Conservation (phyloP, 1,140 invertebrate species). For the Maconellicoccus hirsutus region DNA sequence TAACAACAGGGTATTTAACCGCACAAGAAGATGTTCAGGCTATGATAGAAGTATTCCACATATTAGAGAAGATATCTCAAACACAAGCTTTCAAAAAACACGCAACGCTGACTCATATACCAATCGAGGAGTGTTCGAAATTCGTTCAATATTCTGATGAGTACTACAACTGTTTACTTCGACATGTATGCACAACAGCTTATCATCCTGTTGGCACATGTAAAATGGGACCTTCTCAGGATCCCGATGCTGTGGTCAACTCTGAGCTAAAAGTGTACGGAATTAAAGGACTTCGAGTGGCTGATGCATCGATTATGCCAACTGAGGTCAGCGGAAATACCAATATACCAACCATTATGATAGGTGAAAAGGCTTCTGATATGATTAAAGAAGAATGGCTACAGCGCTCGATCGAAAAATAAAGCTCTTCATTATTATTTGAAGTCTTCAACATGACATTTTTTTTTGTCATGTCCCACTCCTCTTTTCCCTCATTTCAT, state of each 20-base stretch:
- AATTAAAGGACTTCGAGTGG: conserved; percentile 52
- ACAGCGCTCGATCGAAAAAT: too few species aligned
- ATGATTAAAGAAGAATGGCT: conserved; percentile 45
- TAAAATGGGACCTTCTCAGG: conserved; percentile 66
- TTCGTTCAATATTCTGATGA: conserved; percentile 38
- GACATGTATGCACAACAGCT: conserved; percentile 63
- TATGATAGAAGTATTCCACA: conserved; percentile 34
- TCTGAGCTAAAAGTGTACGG: conserved; percentile 53
- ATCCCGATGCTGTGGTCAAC: conserved; percentile 57
- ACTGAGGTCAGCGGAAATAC: conserved; percentile 46
- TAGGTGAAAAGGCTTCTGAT: conserved; percentile 56
- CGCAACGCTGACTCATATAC: neutral
- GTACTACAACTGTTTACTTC: conserved; percentile 73
- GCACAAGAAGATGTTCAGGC: conserved; percentile 36
- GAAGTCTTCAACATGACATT: too few species aligned
- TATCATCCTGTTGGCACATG: conserved; percentile 75
- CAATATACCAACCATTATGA: conserved; percentile 53
- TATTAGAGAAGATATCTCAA: conserved; percentile 30
- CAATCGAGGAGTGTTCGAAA: neutral
- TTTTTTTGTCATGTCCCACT: too few species aligned
- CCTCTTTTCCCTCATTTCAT: too few species aligned
- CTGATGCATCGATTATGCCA: conserved; percentile 61
- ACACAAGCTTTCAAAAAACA: conserved; percentile 31
- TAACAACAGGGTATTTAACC: conserved; percentile 51
- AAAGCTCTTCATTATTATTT: too few species aligned